These are phyloP conservation scores for Hylaeus anthracinus DNA, from an alignment of 1,140 invertebrate species.

Conservation along the genomic window DNA sequence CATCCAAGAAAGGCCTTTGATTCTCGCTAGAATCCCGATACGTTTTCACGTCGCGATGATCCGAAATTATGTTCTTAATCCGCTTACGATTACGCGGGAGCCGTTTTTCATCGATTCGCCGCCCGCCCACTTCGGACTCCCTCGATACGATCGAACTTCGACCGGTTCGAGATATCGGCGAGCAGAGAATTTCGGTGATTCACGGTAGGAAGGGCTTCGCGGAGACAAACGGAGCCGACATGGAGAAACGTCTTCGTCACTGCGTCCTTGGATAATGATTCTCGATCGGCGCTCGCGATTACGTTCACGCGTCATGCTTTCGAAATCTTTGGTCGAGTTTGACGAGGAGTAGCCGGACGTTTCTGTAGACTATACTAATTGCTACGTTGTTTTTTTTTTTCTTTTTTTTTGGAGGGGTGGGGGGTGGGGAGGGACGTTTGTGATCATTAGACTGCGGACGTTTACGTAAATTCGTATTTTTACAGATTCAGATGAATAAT, in stretches of 20 bases:
- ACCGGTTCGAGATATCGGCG: background rate
- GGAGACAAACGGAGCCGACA: background rate
- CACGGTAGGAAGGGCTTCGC: background rate
- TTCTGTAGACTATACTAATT: background rate
- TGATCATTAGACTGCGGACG: too few species aligned
- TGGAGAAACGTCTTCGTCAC: background rate
- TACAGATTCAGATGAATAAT: too few species aligned
- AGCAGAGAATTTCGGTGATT: conserved; percentile 1
- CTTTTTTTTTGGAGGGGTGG: background rate
- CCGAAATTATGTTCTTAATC: conserved; percentile 59
- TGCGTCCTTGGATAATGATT: too few species aligned
- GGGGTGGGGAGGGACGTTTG: too few species aligned
- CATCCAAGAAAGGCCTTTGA: too few species aligned
- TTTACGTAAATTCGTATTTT: too few species aligned
- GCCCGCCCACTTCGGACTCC: too few species aligned
- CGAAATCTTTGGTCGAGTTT: background rate
- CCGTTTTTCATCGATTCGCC: background rate
- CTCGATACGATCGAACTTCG: conserved; percentile 17
- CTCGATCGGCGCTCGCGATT: too few species aligned
- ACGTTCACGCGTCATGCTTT: background rate
- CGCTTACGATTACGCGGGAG: conserved; percentile 50
- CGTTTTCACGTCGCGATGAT: conserved; percentile 40
- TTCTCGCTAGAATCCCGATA: background rate
- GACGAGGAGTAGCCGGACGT: background rate
- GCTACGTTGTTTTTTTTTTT: background rate